Evolutionary conservation across 2,113 vertebrate species (phyloP), one percentile per base, ranked within the genome.

Genomic region (Romanogobio albipinnatus): DNA sequence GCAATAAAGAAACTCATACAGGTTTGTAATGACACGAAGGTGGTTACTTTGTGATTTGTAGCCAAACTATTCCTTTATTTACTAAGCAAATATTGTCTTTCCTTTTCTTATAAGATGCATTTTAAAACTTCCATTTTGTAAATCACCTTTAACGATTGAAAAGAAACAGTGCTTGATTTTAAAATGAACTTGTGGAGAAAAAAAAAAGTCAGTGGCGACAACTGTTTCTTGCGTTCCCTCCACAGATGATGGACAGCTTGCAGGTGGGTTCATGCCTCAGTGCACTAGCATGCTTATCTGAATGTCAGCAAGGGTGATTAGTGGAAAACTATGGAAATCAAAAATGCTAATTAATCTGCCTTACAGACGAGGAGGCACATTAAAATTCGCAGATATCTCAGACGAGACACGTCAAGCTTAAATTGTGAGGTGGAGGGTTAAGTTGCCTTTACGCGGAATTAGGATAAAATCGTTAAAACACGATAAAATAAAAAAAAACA

Each of bases 321-420:
- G 81, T 33, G 39, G 81, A 71, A 83, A 83, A 78, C 45, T 68
- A 85, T 66, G 39, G 80, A 88, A 62, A 87, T 90, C n/a, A 84
- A 83, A 89, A 89, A 90, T 91, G 89, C 74, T 90, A 91, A 92
- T 89, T 82, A 88, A 79, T 19, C 0, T 9, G 59, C 87, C 85
- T 84, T 56, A 73, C 82, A 87, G 86, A 76, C 14, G 29, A 68
- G 19, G 68, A 19, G 78, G 45, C 61, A 6, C 76, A 85, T 87
- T 85, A 85, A 85, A 71, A 87, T 75, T 71, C 45, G 14, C 36
- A 29, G 56, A 66, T 59, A 71, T 17, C n/a, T 85, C 76, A 14
- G 36, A 39, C 8, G n/a, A 33, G 17, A 66, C 7, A 13, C 10
- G 22, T 36, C 45, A 53, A 68, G 79, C 61, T 68, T 81, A 26